Conservation (phyloP, 2,888 invertebrate species). For the Torymus texanus region DNA sequence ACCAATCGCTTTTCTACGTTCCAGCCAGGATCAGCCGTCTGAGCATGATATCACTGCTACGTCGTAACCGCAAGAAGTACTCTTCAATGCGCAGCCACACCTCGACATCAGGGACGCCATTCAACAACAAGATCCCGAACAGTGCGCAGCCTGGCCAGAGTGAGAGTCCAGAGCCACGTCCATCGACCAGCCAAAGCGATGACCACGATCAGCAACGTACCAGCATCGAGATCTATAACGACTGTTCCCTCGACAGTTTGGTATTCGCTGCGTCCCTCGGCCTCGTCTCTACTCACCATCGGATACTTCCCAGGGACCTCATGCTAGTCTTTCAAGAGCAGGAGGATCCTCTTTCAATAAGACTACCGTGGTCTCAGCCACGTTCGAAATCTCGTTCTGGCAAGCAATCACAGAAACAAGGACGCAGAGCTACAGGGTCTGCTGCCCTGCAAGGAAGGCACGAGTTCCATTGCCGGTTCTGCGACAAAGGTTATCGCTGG, state of each 20-base stretch:
- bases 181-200: slow-evolving; percentile 39
- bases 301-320: slow-evolving; percentile 22
- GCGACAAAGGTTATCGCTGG: slow-evolving; percentile 91
- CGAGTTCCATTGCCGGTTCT: slow-evolving; percentile 73
- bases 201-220: slow-evolving; percentile 18
- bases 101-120: too few species aligned
- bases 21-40: slow-evolving; percentile 51
- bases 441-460: slow-evolving; percentile 10
- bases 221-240: slow-evolving; percentile 39
- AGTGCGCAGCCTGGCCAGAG: too few species aligned
- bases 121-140: too few species aligned
- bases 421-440: too few species aligned
- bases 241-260: slow-evolving; percentile 46
- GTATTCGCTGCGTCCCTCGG: slow-evolving; percentile 51
- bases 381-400: too few species aligned
- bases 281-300: slow-evolving; percentile 39
- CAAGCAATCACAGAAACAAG: too few species aligned
- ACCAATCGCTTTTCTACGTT: slow-evolving; percentile 22
- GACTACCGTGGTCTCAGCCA: too few species aligned
- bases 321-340: slow-evolving; percentile 40
- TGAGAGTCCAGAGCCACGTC: background rate
- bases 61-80: slow-evolving; percentile 32
- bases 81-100: too few species aligned
- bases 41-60: slow-evolving; percentile 54
- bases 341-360: too few species aligned